Evolutionary conservation across 2,797 vertebrate species (phyloP).

Genomic region (Serranus cabrilla): DNA sequence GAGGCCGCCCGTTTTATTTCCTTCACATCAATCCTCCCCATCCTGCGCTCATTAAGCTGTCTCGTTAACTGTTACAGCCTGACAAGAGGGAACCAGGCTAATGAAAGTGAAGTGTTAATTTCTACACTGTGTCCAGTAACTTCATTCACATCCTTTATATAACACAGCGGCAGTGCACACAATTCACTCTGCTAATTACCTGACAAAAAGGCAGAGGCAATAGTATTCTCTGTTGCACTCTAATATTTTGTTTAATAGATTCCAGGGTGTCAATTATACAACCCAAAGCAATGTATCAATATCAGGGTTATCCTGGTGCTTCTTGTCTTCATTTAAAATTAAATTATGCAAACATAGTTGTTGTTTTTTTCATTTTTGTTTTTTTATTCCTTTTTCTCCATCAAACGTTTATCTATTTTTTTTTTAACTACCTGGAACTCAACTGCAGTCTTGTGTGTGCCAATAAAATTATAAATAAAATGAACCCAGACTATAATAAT

Average conservation of each 20-base stretch:
- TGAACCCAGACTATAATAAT: background rate
- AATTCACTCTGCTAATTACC: slow-evolving; percentile 5
- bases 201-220: background rate
- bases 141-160: slow-evolving; percentile 34
- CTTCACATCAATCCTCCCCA: slow-evolving; percentile 56
- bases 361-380: no score
- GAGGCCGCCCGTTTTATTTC: slow-evolving; percentile 49
- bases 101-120: slow-evolving; percentile 47
- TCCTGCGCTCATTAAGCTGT: slow-evolving; percentile 62
- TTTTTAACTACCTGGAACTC: no score
- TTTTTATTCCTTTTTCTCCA: no score
- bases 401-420: no score
- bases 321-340: no score
- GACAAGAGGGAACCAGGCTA: slow-evolving; percentile 21
- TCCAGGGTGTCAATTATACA: background rate
- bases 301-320: background rate
- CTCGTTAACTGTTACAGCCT: slow-evolving; percentile 66
- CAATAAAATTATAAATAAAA: no score
- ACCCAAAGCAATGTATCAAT: background rate
- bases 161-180: background rate
- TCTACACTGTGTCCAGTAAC: slow-evolving; percentile 4
- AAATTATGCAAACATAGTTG: no score
- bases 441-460: no score
- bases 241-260: background rate
- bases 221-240: slow-evolving; percentile 1